Evolutionary conservation across 2,797 vertebrate genomes (phyloP).

Genomic region (Pipistrellus pygmaeus): DNA sequence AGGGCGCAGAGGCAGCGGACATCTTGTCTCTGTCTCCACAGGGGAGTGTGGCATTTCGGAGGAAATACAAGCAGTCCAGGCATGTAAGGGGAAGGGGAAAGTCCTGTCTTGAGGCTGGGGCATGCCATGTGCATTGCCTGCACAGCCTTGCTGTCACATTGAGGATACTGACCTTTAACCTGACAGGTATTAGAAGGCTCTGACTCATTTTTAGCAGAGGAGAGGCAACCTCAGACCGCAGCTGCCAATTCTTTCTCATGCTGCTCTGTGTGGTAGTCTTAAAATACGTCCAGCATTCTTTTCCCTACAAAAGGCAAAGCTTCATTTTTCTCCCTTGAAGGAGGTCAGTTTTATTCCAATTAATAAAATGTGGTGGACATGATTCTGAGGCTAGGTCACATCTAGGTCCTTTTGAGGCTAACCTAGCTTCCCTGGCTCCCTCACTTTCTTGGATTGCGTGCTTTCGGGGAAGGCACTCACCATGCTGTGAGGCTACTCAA

Average conservation of each 20-base stretch:
- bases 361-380: not conserved
- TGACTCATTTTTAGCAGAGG: not conserved
- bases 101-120: not conserved
- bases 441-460: not conserved
- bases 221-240: not conserved
- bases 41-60: not conserved
- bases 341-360: slow-evolving; percentile 3
- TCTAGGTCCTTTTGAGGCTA: not conserved
- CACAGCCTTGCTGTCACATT: not conserved
- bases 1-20: not conserved
- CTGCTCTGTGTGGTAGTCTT: not conserved
- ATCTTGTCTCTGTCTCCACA: not conserved
- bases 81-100: not conserved
- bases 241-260: not conserved
- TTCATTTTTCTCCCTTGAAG: not conserved
- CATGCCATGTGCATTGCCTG: not conserved
- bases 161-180: not conserved
- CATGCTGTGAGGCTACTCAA: not conserved
- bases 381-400: not conserved
- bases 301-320: not conserved
- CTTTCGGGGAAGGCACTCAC: not conserved
- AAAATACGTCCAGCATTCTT: not conserved
- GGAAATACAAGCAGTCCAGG: not conserved
- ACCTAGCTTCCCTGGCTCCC: not conserved
- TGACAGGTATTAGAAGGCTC: not conserved